Evolutionary conservation across 2,797 vertebrate genomes (phyloP), one percentile per base, ranked within the genome.

Genomic region (Ammospiza maritima): DNA sequence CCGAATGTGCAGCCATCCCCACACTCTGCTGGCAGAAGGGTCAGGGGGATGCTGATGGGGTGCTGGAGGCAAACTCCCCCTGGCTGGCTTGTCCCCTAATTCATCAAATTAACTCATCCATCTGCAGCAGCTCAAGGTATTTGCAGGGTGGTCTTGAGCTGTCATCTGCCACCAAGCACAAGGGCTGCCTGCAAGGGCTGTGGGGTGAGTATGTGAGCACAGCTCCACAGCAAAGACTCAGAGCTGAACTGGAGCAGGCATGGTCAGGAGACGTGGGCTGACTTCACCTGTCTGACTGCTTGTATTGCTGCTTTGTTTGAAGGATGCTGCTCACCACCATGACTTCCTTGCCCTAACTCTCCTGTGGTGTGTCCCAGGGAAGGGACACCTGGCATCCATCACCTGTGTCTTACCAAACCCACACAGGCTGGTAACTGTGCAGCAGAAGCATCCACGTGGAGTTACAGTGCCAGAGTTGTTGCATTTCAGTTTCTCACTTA

Each of bases 181-280:
- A 47, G n/a, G 53, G 57, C 14, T 29, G n/a, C 32, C 48, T 93
- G 40, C 48, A 42, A 15, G 21, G 26, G 32, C 69, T 76, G 19
- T 5, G 13, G 23, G 13, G 16, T 14, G 23, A 84, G 13, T 2
- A 0, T 58, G 26, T 3, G 3, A 62, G 18, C 36, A 26, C 29
- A 56, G 62, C 10, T n/a, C 44, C 53, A 51, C 0, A 0, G 77
- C 53, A 62, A 57, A 0, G 2, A 34, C 60, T 1, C 4, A 53
- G 19, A 75, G 62, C 5, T 38, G 36, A 38, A 38, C 36, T 42
- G 50, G 42, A 67, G 78, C 58, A 75, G 54, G n/a, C 57, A 27
- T 2, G 13, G 34, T 48, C 62, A 54, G 66, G 77, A 92, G 34
- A 8, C 16, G 14, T 0, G 26, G 51, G 45, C 25, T 79, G 42